These are phyloP conservation scores for Amphiprion clarkii DNA, from an alignment of 2,797 vertebrate species.

Conservation along the genomic window DNA sequence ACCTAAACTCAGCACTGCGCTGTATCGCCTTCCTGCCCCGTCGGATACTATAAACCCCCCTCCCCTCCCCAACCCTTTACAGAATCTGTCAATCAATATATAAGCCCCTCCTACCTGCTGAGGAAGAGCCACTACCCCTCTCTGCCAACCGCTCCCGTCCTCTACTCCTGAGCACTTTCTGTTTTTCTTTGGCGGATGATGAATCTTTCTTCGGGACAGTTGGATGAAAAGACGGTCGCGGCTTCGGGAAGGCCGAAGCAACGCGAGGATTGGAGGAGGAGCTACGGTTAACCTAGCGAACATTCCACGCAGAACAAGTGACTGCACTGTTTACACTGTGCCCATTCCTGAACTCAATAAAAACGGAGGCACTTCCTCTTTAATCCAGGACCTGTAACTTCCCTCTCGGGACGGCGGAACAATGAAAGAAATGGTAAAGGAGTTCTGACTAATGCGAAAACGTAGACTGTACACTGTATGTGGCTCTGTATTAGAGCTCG, in stretches of 20 bases:
- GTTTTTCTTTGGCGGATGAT: constrained; percentile 72
- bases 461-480: constrained; percentile 90
- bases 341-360: constrained; percentile 69
- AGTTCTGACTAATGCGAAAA: constrained; percentile 79
- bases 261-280: constrained; percentile 32
- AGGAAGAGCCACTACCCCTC: constrained; percentile 75
- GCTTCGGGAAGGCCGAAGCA: constrained; percentile 47
- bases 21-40: constrained; percentile 40
- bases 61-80: constrained; percentile 41
- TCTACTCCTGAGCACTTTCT: constrained; percentile 84
- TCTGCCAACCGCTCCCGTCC: constrained; percentile 79
- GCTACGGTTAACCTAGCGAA: constrained; percentile 74
- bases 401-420: constrained; percentile 60
- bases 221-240: constrained; percentile 48
- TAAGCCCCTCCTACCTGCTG: constrained; percentile 74
- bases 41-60: constrained; percentile 56
- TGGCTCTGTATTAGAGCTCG: constrained; percentile 82
- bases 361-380: constrained; percentile 65
- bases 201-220: constrained; percentile 48
- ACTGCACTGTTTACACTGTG: constrained; percentile 85
- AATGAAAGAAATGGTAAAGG: constrained; percentile 72
- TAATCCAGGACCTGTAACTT: constrained; percentile 60
- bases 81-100: constrained; percentile 71
- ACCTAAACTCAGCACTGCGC: constrained; percentile 87
- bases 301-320: constrained; percentile 82